Percentiles rank a stretch among this genome's conserved stretches.
Evolutionary conservation across 2,888 invertebrate species (phyloP).

Genomic region (Heliconius erato): DNA sequence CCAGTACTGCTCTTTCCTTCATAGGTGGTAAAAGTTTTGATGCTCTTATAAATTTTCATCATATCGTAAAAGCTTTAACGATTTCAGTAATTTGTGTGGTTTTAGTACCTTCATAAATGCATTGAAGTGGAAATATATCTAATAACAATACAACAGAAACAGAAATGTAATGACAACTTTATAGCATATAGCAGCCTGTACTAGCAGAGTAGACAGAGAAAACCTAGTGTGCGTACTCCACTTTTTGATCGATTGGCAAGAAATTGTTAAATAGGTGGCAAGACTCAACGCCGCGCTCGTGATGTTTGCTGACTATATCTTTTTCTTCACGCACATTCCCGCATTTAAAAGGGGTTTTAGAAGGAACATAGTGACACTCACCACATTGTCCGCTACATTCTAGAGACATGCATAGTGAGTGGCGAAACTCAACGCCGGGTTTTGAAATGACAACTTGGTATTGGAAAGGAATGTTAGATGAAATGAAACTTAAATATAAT

Average conservation of each 20-base stretch:
- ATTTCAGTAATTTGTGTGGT: background rate
- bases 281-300: background rate
- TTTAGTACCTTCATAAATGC: slow-evolving; percentile 8
- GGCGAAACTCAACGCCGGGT: background rate
- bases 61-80: slow-evolving; percentile 12
- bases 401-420: no score
- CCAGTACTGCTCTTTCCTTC: background rate
- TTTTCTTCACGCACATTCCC: no score
- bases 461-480: no score
- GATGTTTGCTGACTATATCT: no score
- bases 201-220: background rate
- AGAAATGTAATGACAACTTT: background rate
- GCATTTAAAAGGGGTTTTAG: no score
- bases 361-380: no score
- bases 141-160: background rate
- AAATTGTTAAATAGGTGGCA: background rate
- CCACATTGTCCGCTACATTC: no score
- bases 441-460: background rate
- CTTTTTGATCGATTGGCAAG: background rate
- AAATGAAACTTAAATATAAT: no score
- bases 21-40: slow-evolving; percentile 6
- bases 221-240: background rate
- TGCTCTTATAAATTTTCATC: slow-evolving; percentile 15
- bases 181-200: background rate
- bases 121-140: background rate